These are phyloP conservation scores for Deilephila elpenor DNA, from an alignment of 2,888 invertebrate species.

Conservation along the genomic window DNA sequence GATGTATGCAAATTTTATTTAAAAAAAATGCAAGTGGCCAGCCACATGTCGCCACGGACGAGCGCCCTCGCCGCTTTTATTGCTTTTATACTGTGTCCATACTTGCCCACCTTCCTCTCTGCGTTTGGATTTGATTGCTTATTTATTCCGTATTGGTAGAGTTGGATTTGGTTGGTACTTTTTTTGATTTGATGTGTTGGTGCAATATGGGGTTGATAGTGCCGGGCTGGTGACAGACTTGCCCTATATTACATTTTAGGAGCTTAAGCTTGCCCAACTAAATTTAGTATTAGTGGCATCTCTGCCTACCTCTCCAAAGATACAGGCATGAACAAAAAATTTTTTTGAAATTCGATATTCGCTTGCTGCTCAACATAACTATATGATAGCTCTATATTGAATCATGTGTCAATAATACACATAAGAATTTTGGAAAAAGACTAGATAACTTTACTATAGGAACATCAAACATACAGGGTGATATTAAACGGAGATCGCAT, in stretches of 20 bases:
- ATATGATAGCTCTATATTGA: not conserved
- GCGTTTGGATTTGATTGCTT: slow-evolving; percentile 52
- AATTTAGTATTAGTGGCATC: too few relatives aligned
- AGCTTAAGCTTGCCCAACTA: too few relatives aligned
- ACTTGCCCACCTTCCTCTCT: slow-evolving; percentile 57
- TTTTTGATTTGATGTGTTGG: not conserved
- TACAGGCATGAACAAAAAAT: not conserved
- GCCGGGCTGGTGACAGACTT: too few relatives aligned
- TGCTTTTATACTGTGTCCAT: slow-evolving; percentile 59
- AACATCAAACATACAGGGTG: not conserved
- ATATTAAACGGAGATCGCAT: slow-evolving; percentile 38
- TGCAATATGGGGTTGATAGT: slow-evolving; percentile 4
- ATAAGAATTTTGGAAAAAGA: not conserved
- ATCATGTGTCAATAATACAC: not conserved
- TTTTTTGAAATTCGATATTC: not conserved
- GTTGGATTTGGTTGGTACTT: slow-evolving; percentile 20
- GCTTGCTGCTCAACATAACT: too few relatives aligned
- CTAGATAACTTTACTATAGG: not conserved
- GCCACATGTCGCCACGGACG: slow-evolving; percentile 67
- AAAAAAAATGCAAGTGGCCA: slow-evolving; percentile 77
- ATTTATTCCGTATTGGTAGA: slow-evolving; percentile 57
- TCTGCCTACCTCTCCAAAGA: too few relatives aligned
- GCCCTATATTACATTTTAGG: too few relatives aligned
- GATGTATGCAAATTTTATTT: slow-evolving; percentile 82
- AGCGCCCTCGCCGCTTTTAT: slow-evolving; percentile 54